A percentile compares a stretch with the other conserved stretches of the same genome.
phyloP scores from a whole-genome alignment of 2,888 invertebrate species.

The Mimachlamys varia region DNA sequence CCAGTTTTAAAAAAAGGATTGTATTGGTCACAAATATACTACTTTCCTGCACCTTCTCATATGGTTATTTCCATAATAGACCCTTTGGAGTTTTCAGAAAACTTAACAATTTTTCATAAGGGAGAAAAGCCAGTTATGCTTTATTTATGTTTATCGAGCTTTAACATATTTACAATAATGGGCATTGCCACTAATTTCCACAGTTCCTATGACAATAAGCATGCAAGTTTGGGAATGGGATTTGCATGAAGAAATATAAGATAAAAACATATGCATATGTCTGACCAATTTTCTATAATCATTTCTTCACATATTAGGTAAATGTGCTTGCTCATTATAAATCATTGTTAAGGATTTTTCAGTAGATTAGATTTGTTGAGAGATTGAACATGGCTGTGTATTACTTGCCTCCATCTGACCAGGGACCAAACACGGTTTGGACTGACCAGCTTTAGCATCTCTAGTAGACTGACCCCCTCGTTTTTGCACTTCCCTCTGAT shows the following conservation, averaged over 20 bases:
- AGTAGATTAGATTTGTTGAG: background rate
- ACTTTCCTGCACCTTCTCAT: no score
- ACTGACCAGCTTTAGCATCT: background rate
- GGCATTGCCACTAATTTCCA: no score
- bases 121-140: no score
- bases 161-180: background rate
- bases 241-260: background rate
- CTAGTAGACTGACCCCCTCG: background rate
- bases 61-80: no score
- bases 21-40: no score
- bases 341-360: background rate
- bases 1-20: no score
- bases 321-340: background rate
- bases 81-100: no score
- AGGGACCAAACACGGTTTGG: background rate
- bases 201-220: background rate
- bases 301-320: background rate
- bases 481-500: background rate
- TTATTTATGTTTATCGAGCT: background rate
- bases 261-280: no score
- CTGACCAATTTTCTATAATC: background rate
- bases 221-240: background rate
- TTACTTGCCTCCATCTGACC: conserved; percentile 26
- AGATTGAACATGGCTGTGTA: conserved; percentile 13
- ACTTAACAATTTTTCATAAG: no score